Base-by-base conservation (phyloP, 2,888 invertebrate species). In the Hemistola chrysoprasaria region DNA sequence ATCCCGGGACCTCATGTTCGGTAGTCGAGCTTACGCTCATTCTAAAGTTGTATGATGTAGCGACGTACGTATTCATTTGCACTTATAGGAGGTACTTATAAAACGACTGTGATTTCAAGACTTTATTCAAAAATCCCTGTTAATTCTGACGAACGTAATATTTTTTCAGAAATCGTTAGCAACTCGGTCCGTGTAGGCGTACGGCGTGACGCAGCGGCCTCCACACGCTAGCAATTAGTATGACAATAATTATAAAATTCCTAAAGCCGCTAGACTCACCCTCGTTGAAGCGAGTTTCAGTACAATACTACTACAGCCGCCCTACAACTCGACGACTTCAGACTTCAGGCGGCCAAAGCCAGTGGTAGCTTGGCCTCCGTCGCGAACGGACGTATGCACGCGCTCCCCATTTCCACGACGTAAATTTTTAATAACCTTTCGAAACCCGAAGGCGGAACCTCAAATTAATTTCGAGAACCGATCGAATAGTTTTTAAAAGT, bases 381-480 rank as follows among this genome's bases (percentile, higher is more conserved):
- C 27, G 33, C 45, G 45, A 53, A 47, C 47, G 51, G 47, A 39
- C 57, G 58, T 56, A 59, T 45, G 33, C 41, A 41, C 53, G 38
- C 22, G 35, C 20, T 21, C 32, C 40, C 37, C 27, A 38, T 42
- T 29, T 33, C 35, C 46, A 31, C 62, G 40, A 59, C 75, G 79
- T 83, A 70, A 79, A 84, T 84, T 80, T 78, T 84, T 81, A 83
- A 83, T 83, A 59, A 57, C 62, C 65, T 59, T 63, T 58, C 61
- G 63, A 71, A 65, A 65, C 59, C 55, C 50, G 56, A 62, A 67
- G 59, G 65, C 52, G 60, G 62, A 36, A 51, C 56, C 55, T 50
- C 47, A 57, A 53, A 53, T 54, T 56, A 63, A 62, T 61, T 64
- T 60, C 44, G 48, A 54, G 53, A 51, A 50, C 50, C 44, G 49